Percentiles rank a stretch among this genome's conserved stretches.
Conservation (phyloP, 2,113 vertebrate genomes). For the Tauraco erythrolophus region DNA sequence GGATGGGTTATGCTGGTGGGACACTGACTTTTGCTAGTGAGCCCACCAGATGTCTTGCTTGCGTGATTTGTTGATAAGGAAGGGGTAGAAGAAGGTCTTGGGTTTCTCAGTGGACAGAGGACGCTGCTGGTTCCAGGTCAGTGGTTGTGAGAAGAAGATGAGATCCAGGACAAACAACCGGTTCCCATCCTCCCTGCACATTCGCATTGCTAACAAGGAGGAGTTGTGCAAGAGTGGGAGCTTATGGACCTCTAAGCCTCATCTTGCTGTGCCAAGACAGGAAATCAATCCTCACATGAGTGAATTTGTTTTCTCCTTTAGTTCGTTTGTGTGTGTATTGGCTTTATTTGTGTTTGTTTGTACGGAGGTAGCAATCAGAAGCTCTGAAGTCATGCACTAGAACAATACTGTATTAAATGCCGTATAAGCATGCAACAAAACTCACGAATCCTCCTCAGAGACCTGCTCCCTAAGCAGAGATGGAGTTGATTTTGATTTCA, state of each 20-base stretch:
- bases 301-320: neutral
- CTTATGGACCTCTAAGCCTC: neutral
- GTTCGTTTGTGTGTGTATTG: conserved; percentile 6
- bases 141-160: neutral
- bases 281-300: neutral
- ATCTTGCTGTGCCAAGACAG: neutral
- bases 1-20: neutral
- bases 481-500: neutral
- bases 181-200: neutral
- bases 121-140: neutral
- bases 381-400: neutral
- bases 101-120: neutral
- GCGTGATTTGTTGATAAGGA: neutral
- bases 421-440: neutral
- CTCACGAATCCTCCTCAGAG: neutral
- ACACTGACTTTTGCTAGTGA: neutral
- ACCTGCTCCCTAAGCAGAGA: neutral
- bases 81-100: neutral
- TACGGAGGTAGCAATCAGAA: neutral
- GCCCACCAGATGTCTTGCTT: neutral
- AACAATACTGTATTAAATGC: neutral
- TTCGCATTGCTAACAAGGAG: neutral
- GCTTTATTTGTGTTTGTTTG: conserved; percentile 10
- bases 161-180: neutral
- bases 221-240: neutral